Conservation (phyloP, 2,888 invertebrate genomes). For the Tenthredo mesomela region DNA sequence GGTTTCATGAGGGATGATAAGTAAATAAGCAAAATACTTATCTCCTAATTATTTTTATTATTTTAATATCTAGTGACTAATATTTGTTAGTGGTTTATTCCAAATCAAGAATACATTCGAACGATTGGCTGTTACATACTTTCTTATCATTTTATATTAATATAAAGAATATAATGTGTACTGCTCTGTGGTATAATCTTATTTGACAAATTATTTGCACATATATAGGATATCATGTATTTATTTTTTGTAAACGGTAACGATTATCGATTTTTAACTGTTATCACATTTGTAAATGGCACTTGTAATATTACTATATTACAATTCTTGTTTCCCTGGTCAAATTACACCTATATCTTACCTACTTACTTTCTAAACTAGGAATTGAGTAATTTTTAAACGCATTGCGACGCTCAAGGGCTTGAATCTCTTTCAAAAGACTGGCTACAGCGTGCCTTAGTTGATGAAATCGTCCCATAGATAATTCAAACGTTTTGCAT, state of each 20-base stretch:
- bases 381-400: slow-evolving; percentile 71
- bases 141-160: background rate
- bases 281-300: slow-evolving; percentile 44
- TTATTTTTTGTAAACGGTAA: slow-evolving; percentile 1
- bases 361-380: slow-evolving; percentile 33
- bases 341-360: background rate
- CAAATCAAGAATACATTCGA: background rate
- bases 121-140: background rate
- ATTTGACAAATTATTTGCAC: background rate
- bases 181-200: slow-evolving; percentile 12
- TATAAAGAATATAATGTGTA: slow-evolving; percentile 22
- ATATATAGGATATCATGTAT: background rate
- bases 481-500: slow-evolving; percentile 78
- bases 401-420: slow-evolving; percentile 77
- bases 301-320: slow-evolving; percentile 37
- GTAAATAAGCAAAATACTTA: background rate
- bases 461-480: slow-evolving; percentile 79
- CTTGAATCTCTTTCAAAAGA: slow-evolving; percentile 79
- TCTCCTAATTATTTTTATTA: background rate
- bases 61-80: slow-evolving; percentile 28
- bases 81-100: background rate
- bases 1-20: background rate
- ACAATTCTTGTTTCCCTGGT: slow-evolving; percentile 27
- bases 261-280: slow-evolving; percentile 10
- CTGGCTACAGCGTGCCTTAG: slow-evolving; percentile 79